Conservation (phyloP, 1,140 invertebrate genomes). For the Coenobita brevimanus region DNA sequence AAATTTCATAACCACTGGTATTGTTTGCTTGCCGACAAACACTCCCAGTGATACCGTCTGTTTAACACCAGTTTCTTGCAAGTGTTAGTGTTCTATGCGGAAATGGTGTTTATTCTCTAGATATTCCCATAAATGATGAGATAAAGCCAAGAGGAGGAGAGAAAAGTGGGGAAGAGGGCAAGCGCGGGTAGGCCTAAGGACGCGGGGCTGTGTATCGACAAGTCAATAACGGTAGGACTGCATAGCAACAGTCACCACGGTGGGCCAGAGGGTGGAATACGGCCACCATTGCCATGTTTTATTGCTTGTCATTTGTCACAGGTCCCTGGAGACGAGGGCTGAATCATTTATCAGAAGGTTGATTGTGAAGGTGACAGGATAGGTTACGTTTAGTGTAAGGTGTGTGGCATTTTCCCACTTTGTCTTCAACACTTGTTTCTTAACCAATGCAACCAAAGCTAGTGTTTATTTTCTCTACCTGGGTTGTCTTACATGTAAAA, state of each 20-base stretch:
- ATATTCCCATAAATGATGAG: no score
- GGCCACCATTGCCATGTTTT: neutral
- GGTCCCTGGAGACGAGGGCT: no score
- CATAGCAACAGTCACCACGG: conserved; percentile 37
- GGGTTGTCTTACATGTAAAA: no score
- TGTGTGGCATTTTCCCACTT: no score
- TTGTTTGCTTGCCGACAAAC: conserved; percentile 8
- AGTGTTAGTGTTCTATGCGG: no score
- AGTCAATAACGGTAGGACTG: conserved; percentile 48
- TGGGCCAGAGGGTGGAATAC: neutral
- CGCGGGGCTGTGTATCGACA: neutral
- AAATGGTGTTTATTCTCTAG: no score
- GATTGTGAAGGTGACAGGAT: neutral
- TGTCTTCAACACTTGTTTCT: no score
- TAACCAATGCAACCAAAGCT: no score
- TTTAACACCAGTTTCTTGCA: no score
- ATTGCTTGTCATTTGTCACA: no score
- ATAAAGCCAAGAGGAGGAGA: no score
- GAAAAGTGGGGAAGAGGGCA: neutral
- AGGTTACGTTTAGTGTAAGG: neutral
- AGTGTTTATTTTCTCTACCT: no score
- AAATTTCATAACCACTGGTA: neutral
- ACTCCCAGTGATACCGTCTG: neutral
- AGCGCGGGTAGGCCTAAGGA: conserved; percentile 37
- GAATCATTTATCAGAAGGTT: neutral